phyloP scores from a whole-genome alignment of 2,797 vertebrate genomes.

The Siniperca scherzeri region DNA sequence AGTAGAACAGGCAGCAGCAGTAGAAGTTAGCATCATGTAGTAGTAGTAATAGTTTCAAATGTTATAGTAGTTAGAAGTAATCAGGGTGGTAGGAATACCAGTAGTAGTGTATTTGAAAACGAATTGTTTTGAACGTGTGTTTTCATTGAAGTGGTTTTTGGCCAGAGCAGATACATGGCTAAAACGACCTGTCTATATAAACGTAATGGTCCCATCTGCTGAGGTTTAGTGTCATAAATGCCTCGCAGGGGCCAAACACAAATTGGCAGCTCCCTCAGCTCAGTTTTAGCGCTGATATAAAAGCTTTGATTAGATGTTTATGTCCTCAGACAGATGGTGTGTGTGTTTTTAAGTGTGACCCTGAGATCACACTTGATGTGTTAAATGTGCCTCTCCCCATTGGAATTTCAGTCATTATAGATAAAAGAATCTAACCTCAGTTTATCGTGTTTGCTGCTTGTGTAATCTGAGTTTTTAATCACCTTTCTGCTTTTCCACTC shows the following conservation, averaged over 20 bases:
- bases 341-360: conserved; percentile 30
- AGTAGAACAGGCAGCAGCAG: not conserved
- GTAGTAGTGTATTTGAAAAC: not conserved
- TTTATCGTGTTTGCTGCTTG: not conserved
- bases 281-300: conserved; percentile 40
- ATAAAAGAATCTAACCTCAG: not conserved
- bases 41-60: not conserved
- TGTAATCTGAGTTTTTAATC: not conserved
- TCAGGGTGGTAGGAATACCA: not conserved
- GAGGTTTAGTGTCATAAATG: conserved; percentile 50
- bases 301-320: conserved; percentile 37
- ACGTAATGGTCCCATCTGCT: conserved; percentile 59
- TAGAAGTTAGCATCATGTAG: not conserved
- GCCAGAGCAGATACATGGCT: conserved; percentile 29
- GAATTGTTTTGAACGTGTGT: conserved; percentile 1
- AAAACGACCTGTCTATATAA: conserved; percentile 33
- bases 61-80: not conserved
- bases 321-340: conserved; percentile 39
- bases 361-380: conserved; percentile 1
- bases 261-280: conserved; percentile 31
- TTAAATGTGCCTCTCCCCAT: not conserved
- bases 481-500: not conserved
- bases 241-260: conserved; percentile 19
- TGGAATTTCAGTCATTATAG: not conserved
- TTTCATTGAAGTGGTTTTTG: conserved; percentile 6